Percentiles rank a stretch among this genome's conserved stretches.
Conservation (phyloP, 2,888 invertebrate genomes). For the Eutolmus rufibarbis region DNA sequence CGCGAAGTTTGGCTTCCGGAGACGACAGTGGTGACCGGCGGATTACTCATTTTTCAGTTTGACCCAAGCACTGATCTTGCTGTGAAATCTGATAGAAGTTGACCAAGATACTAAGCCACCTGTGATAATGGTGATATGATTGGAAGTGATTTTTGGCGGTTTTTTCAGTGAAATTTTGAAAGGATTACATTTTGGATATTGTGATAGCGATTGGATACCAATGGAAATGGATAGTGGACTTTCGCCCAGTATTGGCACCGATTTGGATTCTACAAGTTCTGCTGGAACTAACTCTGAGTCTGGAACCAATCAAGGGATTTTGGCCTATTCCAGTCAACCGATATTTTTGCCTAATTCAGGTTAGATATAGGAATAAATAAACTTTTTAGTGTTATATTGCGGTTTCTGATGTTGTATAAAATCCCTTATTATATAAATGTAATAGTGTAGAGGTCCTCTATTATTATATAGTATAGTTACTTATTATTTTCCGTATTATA, state of each 20-base stretch:
- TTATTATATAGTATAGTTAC: too few species aligned
- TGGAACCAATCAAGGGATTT: constrained; percentile 57
- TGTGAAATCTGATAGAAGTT: not conserved
- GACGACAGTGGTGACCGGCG: not conserved
- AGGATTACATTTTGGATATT: not conserved
- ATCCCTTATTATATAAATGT: too few species aligned
- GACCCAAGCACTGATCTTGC: not conserved
- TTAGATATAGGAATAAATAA: constrained; percentile 49
- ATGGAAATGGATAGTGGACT: constrained; percentile 56
- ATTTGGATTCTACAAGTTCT: constrained; percentile 62
- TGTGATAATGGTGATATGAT: not conserved
- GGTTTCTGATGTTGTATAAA: too few species aligned
- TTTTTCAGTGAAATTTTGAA: not conserved
- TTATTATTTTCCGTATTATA: too few species aligned
- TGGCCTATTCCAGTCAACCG: constrained; percentile 55
- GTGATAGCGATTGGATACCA: not conserved
- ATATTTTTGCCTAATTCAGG: constrained; percentile 60
- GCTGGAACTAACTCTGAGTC: constrained; percentile 60
- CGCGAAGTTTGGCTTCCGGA: constrained; percentile 3
- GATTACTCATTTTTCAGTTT: not conserved
- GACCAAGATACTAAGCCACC: not conserved
- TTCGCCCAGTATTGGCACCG: constrained; percentile 58
- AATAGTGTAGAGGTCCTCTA: too few species aligned
- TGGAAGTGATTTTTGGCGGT: not conserved
- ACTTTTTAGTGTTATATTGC: too few species aligned